A percentile compares a stretch with the other conserved stretches of the same genome.
These are phyloP conservation scores for Sciurus carolinensis DNA, from an alignment of 2,797 vertebrate genomes.

Conservation along the genomic window DNA sequence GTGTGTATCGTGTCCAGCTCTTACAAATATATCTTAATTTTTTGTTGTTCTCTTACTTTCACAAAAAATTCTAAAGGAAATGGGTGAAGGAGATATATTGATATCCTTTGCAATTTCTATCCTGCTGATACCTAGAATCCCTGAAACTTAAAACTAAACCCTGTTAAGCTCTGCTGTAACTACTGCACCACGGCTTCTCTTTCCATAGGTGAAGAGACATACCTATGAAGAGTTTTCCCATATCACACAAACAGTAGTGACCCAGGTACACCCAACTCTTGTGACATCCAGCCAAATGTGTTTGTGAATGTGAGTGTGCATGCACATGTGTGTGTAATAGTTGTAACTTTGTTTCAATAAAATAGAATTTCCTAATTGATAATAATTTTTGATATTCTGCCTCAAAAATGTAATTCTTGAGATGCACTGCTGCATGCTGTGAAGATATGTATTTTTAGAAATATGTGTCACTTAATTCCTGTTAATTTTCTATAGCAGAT, in stretches of 20 bases:
- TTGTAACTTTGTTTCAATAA: slow-evolving; percentile 76
- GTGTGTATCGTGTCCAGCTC: too few species aligned
- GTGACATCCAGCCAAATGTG: neutral
- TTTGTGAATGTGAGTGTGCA: neutral
- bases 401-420: slow-evolving; percentile 82
- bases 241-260: neutral
- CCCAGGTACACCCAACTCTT: neutral
- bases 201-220: neutral
- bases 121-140: neutral
- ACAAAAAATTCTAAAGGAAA: slow-evolving; percentile 47
- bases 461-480: slow-evolving; percentile 87
- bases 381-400: slow-evolving; percentile 80
- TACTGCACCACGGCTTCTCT: neutral
- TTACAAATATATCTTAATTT: too few species aligned
- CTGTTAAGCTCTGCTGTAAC: neutral
- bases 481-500: slow-evolving; percentile 89
- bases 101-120: neutral
- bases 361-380: slow-evolving; percentile 83
- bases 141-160: neutral
- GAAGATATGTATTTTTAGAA: slow-evolving; percentile 88
- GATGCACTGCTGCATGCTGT: slow-evolving; percentile 77
- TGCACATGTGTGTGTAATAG: neutral
- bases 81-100: neutral
- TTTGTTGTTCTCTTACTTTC: neutral
- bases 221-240: neutral